Evolutionary conservation across 2,113 vertebrate genomes (phyloP).

Genomic region (Seriola dumerili): DNA sequence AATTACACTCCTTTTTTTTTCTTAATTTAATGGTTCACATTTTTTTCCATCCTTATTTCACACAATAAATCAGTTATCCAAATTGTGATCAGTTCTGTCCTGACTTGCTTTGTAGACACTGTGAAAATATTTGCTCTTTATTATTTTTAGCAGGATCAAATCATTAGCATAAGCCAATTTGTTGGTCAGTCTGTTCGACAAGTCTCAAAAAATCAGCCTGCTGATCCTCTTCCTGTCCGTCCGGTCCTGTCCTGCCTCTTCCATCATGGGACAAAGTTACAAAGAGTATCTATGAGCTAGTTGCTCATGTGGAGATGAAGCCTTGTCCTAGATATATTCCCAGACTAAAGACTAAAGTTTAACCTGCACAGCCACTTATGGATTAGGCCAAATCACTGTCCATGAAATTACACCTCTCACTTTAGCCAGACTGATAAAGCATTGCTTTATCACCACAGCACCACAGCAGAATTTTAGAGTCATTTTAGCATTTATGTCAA

Average conservation of each 20-base stretch:
- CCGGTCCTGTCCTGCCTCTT: background rate
- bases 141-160: background rate
- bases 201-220: background rate
- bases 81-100: background rate
- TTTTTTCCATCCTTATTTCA: too few relatives aligned
- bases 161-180: background rate
- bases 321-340: background rate
- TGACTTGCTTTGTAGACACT: background rate
- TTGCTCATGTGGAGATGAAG: background rate
- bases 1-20: background rate
- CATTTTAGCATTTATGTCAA: slow-evolving; percentile 20
- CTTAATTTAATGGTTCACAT: background rate
- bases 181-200: background rate
- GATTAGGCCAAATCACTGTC: background rate
- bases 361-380: background rate
- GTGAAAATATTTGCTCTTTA: too few relatives aligned
- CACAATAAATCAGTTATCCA: too few relatives aligned
- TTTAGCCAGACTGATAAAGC: background rate
- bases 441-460: too few relatives aligned
- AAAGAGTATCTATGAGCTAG: background rate
- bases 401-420: background rate
- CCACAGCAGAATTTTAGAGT: background rate
- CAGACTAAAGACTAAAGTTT: slow-evolving; percentile 5
- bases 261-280: background rate
- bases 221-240: background rate